These are phyloP conservation scores for Leuctra nigra DNA, from an alignment of 2,888 invertebrate genomes.

Conservation along the genomic window DNA sequence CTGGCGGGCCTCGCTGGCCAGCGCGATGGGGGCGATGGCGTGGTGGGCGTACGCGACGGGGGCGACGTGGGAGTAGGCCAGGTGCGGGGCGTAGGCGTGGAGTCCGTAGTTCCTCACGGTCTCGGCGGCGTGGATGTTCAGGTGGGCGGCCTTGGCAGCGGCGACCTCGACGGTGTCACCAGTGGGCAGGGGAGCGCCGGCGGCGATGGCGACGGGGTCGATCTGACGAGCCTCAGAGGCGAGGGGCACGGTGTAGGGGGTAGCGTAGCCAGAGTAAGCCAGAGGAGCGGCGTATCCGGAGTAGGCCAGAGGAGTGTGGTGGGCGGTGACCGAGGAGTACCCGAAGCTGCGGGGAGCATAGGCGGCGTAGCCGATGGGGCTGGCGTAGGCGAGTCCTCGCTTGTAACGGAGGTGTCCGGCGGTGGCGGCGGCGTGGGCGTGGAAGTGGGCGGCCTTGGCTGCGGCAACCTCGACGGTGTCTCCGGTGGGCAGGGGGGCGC, in stretches of 20 bases:
- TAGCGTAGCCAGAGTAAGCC: conserved; percentile 22
- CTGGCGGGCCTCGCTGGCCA: conserved; percentile 35
- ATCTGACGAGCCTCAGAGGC: conserved; percentile 30
- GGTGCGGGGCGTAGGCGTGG: conserved; percentile 29
- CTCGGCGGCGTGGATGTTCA: conserved; percentile 27
- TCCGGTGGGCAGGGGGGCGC: conserved; percentile 10
- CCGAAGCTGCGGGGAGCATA: conserved; percentile 12
- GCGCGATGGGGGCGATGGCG: conserved; percentile 26
- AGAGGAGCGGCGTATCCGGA: conserved; percentile 20
- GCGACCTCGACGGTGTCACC: conserved; percentile 8
- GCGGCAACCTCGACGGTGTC: conserved; percentile 19
- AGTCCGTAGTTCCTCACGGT: neutral
- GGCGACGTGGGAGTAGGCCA: conserved; percentile 12
- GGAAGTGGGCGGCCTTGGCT: conserved; percentile 30
- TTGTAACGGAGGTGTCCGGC: conserved; percentile 19
- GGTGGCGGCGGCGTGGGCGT: conserved; percentile 33
- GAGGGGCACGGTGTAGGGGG: conserved; percentile 31
- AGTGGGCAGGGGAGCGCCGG: conserved; percentile 36
- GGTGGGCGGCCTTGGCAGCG: conserved; percentile 42
- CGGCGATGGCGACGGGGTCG: conserved; percentile 33
- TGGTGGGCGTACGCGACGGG: conserved; percentile 33
- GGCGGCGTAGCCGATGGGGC: neutral
- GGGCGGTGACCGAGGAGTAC: conserved; percentile 28
- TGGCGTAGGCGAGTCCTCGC: conserved; percentile 36
- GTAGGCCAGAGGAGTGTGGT: neutral